Percentiles rank a stretch among this genome's conserved stretches.
phyloP scores from a whole-genome alignment of 2,113 vertebrate genomes.

The Ceuthmochares aereus region DNA sequence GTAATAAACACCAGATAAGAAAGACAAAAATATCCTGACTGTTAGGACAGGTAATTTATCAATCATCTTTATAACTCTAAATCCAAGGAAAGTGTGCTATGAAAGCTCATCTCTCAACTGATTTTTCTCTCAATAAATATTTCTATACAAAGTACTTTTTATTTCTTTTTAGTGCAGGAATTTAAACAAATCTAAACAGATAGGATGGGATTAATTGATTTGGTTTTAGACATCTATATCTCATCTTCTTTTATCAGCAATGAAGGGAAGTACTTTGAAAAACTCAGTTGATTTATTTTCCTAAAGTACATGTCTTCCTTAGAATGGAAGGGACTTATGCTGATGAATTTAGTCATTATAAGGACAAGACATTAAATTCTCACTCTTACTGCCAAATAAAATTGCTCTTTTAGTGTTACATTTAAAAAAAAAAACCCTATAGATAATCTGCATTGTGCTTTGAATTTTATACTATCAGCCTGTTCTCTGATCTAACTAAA shows the following conservation, averaged over 20 bases:
- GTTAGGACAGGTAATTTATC: neutral
- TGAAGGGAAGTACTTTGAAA: neutral
- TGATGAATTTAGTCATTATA: neutral
- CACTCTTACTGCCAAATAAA: neutral
- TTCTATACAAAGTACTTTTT: neutral
- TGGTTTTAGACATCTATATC: neutral
- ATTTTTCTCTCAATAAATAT: neutral
- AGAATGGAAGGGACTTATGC: neutral
- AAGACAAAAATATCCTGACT: neutral
- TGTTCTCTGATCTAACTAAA: neutral
- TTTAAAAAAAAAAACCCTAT: too few species aligned
- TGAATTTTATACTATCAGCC: neutral
- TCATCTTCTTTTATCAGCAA: neutral
- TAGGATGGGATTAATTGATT: neutral
- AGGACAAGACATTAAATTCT: neutral
- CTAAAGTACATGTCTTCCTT: neutral
- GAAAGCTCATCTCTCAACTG: neutral
- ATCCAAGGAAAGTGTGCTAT: neutral
- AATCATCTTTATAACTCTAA: neutral
- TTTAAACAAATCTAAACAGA: neutral
- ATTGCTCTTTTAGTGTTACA: neutral
- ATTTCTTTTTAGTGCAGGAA: neutral
- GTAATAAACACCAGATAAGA: neutral
- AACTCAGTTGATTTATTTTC: neutral
- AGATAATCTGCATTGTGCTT: neutral